Percentiles rank a stretch among this genome's conserved stretches.
Evolutionary conservation across 35 echinoderm and acorn worm genomes (phyloP).

Genomic region (Ophioderma brevispina): DNA sequence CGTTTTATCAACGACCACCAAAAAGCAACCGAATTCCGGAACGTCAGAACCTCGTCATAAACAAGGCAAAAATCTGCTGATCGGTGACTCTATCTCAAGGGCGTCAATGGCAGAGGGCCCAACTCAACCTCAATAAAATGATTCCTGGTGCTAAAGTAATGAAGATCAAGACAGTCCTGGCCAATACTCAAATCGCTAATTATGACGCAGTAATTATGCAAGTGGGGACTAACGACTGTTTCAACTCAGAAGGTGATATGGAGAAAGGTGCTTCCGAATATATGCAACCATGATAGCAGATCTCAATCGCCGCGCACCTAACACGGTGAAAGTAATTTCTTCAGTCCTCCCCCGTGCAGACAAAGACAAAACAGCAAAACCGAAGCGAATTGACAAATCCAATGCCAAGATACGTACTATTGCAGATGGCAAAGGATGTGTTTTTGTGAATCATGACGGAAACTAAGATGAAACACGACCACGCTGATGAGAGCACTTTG

Average conservation of each 20-base stretch:
- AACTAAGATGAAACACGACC: constrained; percentile 29
- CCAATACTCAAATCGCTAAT: background rate
- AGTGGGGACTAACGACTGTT: constrained; percentile 34
- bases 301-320: background rate
- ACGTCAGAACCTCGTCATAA: background rate
- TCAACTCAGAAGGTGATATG: background rate
- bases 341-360: constrained; percentile 34
- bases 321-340: background rate
- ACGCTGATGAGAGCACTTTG: background rate
- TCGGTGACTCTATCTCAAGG: constrained; percentile 40
- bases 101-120: constrained; percentile 29
- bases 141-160: constrained; percentile 7
- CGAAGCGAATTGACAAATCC: background rate
- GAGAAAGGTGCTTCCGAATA: background rate
- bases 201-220: constrained; percentile 13
- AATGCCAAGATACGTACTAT: background rate
- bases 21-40: too few species aligned
- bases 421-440: constrained; percentile 7
- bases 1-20: background rate
- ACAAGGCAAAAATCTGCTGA: constrained; percentile 6
- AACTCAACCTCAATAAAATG: background rate
- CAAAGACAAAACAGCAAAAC: background rate
- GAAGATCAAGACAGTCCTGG: background rate
- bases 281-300: background rate
- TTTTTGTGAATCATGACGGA: constrained; percentile 20